These are phyloP conservation scores for Rhynchophorus ferrugineus DNA, from an alignment of 1,140 invertebrate genomes.

Conservation along the genomic window DNA sequence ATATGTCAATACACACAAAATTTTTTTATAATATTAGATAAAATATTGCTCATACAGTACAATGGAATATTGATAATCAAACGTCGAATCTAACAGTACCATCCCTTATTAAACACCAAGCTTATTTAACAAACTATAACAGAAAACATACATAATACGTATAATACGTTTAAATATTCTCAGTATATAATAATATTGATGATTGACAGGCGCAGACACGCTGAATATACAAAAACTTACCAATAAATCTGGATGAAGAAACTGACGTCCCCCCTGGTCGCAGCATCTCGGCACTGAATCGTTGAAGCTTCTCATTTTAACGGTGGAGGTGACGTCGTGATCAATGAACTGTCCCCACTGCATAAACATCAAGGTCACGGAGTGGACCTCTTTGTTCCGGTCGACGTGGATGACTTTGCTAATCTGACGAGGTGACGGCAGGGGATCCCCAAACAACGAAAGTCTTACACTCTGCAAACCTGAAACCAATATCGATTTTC, in stretches of 20 bases:
- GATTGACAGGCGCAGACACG: neutral
- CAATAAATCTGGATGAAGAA: constrained; percentile 53
- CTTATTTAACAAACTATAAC: too few species aligned
- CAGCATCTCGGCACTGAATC: constrained; percentile 75
- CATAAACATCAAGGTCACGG: constrained; percentile 71
- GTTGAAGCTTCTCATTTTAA: constrained; percentile 65
- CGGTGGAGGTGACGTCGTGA: constrained; percentile 68
- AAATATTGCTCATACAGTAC: too few species aligned
- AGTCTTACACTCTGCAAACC: constrained; percentile 41
- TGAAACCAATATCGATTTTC: constrained; percentile 5
- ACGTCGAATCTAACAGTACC: too few species aligned
- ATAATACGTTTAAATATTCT: too few species aligned
- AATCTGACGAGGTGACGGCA: constrained; percentile 62
- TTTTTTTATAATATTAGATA: too few species aligned
- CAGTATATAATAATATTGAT: too few species aligned
- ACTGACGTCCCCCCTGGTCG: constrained; percentile 51
- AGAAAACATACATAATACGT: too few species aligned
- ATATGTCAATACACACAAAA: too few species aligned
- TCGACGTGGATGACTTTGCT: constrained; percentile 58
- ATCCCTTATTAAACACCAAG: too few species aligned
- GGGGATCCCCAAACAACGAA: constrained; percentile 36
- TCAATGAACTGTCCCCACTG: constrained; percentile 83
- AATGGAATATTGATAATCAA: too few species aligned
- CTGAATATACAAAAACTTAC: constrained; percentile 40
- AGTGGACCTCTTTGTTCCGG: constrained; percentile 47